These are phyloP conservation scores for Helostoma temminkii DNA, from an alignment of 2,797 vertebrate species.

Conservation along the genomic window DNA sequence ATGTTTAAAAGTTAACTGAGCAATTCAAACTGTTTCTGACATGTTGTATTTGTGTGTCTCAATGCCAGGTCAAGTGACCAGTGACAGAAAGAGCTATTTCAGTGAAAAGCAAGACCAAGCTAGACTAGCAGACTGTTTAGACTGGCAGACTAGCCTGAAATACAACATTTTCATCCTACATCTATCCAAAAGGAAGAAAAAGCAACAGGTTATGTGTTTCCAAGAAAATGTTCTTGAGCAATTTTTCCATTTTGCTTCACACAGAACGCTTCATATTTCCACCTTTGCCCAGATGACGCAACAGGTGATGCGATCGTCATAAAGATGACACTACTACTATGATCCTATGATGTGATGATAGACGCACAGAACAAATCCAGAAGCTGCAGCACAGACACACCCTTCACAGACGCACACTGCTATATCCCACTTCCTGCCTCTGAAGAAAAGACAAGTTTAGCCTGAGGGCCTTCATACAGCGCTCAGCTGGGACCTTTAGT, in stretches of 20 bases:
- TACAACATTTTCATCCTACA: neutral
- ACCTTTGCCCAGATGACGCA: slow-evolving; percentile 46
- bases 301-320: slow-evolving; percentile 47
- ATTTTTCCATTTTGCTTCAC: neutral
- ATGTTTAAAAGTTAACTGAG: neutral
- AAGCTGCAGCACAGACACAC: slow-evolving; percentile 58
- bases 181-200: neutral
- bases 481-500: slow-evolving; percentile 69
- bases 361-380: slow-evolving; percentile 39
- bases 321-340: slow-evolving; percentile 36
- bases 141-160: neutral
- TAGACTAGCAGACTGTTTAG: neutral
- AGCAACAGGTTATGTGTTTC: neutral
- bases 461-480: slow-evolving; percentile 52
- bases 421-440: slow-evolving; percentile 67
- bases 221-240: neutral
- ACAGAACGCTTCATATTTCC: no score
- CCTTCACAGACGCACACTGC: slow-evolving; percentile 56
- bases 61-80: neutral
- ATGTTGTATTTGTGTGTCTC: neutral
- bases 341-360: slow-evolving; percentile 24
- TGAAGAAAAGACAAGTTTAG: slow-evolving; percentile 62
- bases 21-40: neutral
- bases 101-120: slow-evolving; percentile 2
- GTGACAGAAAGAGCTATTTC: neutral